Base-by-base conservation (phyloP, 92 coral and sea anemone genomes). In the Actinostola sp. region DNA sequence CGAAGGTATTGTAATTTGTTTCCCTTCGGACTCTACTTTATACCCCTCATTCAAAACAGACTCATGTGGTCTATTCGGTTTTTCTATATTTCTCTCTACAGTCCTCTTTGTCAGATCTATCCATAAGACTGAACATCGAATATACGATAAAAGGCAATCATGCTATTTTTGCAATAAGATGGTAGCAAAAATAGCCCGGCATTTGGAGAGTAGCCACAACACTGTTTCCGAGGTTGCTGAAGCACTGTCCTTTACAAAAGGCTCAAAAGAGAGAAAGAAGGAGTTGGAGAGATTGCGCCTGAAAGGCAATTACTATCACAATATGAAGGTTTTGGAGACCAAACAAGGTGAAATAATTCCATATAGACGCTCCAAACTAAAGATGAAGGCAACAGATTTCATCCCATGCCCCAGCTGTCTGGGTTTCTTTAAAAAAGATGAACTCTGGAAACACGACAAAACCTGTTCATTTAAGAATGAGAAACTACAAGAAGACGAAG, bases 391-490 rank as follows among this genome's bases (percentile, higher is more conserved):
- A 31, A 38, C 24, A 21, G 81, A 84, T 35, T 85, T 67, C 76
- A 57, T 68, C 2, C 86, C 90, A 12, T 79, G 89, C 59, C 27
- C 61, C 1, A 36, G 38, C 35, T 79, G 85, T 66, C 25, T 57
- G 6, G 79, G 90, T 6, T 85, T 73, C 42, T 28, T 56, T 78
- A n/a, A n/a, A n/a, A n/a, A n/a, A n/a, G n/a, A n/a, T n/a, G n/a
- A n/a, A n/a, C n/a, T n/a, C n/a, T n/a, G 89, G 85, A 84, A 73
- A 52, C 85, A 84, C 70, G 25, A 51, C 24, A 68, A 66, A 55
- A 21, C 33, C 5, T 72, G 89, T 19, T 26, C 15, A 12, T 13
- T 62, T 16, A 78, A 71, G 31, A 32, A 62, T 26, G 36, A 28
- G 13, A 25, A 56, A 56, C n/a, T n/a, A n/a, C n/a, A n/a, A n/a